Base-by-base conservation (phyloP, 2,797 vertebrate species). In the Capromys pilorides region DNA sequence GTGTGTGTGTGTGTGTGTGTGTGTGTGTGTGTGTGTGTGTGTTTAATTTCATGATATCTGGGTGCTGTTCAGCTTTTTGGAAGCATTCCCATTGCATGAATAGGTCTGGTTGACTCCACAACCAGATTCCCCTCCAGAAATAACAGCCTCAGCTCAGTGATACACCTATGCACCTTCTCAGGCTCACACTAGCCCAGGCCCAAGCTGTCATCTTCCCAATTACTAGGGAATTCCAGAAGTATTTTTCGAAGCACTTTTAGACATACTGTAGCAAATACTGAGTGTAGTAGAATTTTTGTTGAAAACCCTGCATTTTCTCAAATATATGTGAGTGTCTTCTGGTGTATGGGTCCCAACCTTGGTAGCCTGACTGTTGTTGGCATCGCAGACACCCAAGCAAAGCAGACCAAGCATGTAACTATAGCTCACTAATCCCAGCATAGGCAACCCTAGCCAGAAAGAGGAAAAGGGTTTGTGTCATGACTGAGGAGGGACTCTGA, bases 211-310 rank as follows among this genome's bases (percentile, higher is more conserved):
- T 45, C 64, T 45, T 83, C 36, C 39, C 26, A 10, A 9, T 64
- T 33, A 1, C 10, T 21, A 4, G 6, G 49, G 73, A 33, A 14
- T 75, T 77, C 62, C 36, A 28, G 59, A 79, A 67, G 79, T n/a
- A 67, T 62, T 88, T 92, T 90, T 28, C 83, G 64, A 16, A 75
- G 67, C 61, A 71, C 77, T 77, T 88, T 77, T 26, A 71, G 89
- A 71, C 81, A 62, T 22, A 16, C 61, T 5, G 39, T 89, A 84
- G 90, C 57, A 93, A 87, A 81, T 83, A 41, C 3, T 54, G 28
- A 75, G 39, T 14, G 6, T 45, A 41, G 82, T 82, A 41, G 79
- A 79, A 73, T 71, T 87, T 77, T 91, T 67, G 13, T 66, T 80
- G 90, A 75, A 59, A 90, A 39, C 16, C 26, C 24, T 41, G 33